Base-by-base conservation (phyloP, 2,888 invertebrate genomes). In the Orgyia antiqua region DNA sequence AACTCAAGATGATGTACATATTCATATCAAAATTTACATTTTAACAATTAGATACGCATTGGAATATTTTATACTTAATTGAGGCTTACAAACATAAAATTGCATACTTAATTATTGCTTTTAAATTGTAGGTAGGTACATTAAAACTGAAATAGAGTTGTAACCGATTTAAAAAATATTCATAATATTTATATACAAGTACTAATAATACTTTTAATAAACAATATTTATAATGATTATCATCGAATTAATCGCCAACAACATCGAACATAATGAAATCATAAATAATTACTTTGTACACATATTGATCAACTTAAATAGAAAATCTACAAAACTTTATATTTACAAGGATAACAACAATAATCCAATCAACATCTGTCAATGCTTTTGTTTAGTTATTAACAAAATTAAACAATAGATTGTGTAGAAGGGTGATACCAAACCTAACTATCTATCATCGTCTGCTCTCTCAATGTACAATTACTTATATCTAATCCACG, bases 161-260 rank as follows among this genome's bases (percentile, higher is more conserved):
- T 51, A 55, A 59, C 60, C 56, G 50, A 62, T 55, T 58, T 43
- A 57, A 68, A 68, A 69, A 64, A 67, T 68, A 73, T 67, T 71
- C 59, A 65, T 67, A 68, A 75, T 74, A 72, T 72, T 69, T 84
- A 84, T 80, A 52, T 80, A 80, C 82, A 83, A 48, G 19, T 51
- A 70, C 83, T 84, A 84, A 76, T 83, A 84, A 84, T 83, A 84
- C 83, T 83, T 82, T 79, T 70, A 82, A 83, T 82, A 76, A 79
- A 82, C 82, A 83, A 82, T 79, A 82, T 15, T 15, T 15, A 84
- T 82, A 83, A 67, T 63, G 64, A 68, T 71, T 48, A 53, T 63
- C 55, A 39, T 63, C 66, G 61, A 68, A 54, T 55, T 63, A 61
- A 63, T 49, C 37, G 50, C 63, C 48, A 58, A 66, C 62, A 67